These are phyloP conservation scores for Ochropleura leucogaster DNA, from an alignment of 2,888 invertebrate genomes.

Conservation along the genomic window DNA sequence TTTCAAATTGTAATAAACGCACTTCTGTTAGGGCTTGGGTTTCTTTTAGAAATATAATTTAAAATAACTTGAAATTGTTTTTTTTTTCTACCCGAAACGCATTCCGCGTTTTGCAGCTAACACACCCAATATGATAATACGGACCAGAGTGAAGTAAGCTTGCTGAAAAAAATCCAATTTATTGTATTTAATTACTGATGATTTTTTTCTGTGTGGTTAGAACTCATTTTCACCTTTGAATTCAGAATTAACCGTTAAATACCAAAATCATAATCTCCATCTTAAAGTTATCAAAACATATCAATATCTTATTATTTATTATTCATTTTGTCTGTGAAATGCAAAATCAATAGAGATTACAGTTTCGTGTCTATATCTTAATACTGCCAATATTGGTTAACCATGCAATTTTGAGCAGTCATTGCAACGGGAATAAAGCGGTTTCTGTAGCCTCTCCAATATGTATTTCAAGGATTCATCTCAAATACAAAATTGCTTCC, in stretches of 20 bases:
- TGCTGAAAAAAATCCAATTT: not conserved
- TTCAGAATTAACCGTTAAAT: not conserved
- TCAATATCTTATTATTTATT: not conserved
- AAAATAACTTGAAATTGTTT: not conserved
- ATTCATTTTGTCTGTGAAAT: not conserved
- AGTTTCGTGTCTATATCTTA: not conserved
- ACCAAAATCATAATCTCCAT: not conserved
- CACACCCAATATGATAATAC: not conserved
- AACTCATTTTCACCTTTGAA: not conserved
- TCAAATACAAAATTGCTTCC: slow-evolving; percentile 36
- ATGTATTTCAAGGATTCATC: slow-evolving; percentile 11
- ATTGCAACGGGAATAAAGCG: not conserved
- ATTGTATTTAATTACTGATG: not conserved
- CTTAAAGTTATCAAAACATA: not conserved
- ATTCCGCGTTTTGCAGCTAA: not conserved
- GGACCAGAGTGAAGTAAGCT: not conserved
- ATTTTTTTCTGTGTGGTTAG: not conserved
- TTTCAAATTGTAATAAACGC: not conserved
- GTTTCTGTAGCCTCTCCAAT: not conserved
- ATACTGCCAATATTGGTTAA: not conserved
- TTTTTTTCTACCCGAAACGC: not conserved
- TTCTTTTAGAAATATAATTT: not conserved
- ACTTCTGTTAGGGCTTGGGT: not conserved
- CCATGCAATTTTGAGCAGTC: not conserved
- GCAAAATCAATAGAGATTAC: not conserved